Evolutionary conservation across 2,888 invertebrate genomes (phyloP).

Genomic region (Azorinus chamasolen): DNA sequence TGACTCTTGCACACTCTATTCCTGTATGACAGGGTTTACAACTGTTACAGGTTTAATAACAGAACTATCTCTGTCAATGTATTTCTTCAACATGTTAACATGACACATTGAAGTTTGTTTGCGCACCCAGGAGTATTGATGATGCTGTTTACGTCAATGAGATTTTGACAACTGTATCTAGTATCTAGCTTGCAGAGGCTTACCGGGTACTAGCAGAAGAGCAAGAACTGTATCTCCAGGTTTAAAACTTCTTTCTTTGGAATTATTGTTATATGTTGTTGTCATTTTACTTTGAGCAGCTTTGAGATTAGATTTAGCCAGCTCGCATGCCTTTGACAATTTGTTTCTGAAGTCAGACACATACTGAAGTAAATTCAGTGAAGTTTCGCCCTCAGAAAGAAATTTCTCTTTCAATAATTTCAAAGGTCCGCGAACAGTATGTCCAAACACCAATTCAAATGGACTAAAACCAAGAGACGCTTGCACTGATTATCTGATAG

Average conservation of each 20-base stretch:
- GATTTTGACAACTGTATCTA: slow-evolving; percentile 38
- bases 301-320: slow-evolving; percentile 49
- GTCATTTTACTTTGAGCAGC: slow-evolving; percentile 56
- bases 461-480: slow-evolving; percentile 40
- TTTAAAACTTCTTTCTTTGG: slow-evolving; percentile 42
- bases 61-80: slow-evolving; percentile 4
- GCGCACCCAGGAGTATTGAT: no score
- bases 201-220: slow-evolving; percentile 53
- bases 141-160: slow-evolving; percentile 42
- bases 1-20: no score
- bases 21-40: not conserved
- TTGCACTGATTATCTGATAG: slow-evolving; percentile 52
- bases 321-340: slow-evolving; percentile 28
- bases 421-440: slow-evolving; percentile 32
- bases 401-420: slow-evolving; percentile 36
- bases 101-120: slow-evolving; percentile 20
- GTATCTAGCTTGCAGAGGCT: slow-evolving; percentile 53
- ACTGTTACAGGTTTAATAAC: not conserved
- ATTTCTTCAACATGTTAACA: slow-evolving; percentile 10
- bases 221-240: slow-evolving; percentile 60
- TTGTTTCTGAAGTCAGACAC: slow-evolving; percentile 38
- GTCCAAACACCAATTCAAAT: slow-evolving; percentile 47
- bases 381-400: slow-evolving; percentile 27
- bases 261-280: slow-evolving; percentile 51
- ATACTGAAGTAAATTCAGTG: slow-evolving; percentile 37